Conservation (phyloP, 35 echinoderm and acorn worm species). For the Diadema setosum region DNA sequence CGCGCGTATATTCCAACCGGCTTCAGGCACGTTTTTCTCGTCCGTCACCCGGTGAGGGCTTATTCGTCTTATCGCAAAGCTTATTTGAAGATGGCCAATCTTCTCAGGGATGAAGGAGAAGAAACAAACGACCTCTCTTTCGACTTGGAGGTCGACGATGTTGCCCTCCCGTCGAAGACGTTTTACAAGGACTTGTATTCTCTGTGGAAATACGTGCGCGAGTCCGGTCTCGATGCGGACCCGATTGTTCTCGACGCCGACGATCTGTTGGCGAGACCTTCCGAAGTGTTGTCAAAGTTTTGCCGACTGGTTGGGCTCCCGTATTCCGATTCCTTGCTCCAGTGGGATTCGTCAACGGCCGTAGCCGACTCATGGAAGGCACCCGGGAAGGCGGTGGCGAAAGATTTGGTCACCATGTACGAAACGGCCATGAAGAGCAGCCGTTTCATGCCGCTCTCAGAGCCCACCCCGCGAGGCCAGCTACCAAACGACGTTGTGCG, state of each 20-base stretch:
- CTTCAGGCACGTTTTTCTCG: not conserved
- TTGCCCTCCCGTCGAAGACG: not conserved
- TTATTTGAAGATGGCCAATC: not conserved
- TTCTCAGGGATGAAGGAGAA: not conserved
- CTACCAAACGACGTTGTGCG: no score
- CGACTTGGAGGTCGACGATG: not conserved
- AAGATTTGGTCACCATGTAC: no score
- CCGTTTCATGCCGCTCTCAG: no score
- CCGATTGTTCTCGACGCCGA: constrained; percentile 3
- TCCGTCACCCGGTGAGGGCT: not conserved
- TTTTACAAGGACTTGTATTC: not conserved
- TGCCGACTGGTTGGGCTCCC: not conserved
- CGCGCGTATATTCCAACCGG: not conserved
- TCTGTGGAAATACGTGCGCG: not conserved
- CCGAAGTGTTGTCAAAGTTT: not conserved
- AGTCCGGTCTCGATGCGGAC: not conserved
- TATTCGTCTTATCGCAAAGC: not conserved
- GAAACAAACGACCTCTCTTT: not conserved
- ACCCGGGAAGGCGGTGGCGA: no score
- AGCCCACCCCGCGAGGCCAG: no score
- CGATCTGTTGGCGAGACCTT: not conserved
- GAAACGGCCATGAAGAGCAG: no score
- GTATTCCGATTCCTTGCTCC: not conserved
- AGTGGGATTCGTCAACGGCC: no score
- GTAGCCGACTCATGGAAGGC: no score